Conservation (phyloP, 2,113 vertebrate genomes). For the Pao palembangensis region DNA sequence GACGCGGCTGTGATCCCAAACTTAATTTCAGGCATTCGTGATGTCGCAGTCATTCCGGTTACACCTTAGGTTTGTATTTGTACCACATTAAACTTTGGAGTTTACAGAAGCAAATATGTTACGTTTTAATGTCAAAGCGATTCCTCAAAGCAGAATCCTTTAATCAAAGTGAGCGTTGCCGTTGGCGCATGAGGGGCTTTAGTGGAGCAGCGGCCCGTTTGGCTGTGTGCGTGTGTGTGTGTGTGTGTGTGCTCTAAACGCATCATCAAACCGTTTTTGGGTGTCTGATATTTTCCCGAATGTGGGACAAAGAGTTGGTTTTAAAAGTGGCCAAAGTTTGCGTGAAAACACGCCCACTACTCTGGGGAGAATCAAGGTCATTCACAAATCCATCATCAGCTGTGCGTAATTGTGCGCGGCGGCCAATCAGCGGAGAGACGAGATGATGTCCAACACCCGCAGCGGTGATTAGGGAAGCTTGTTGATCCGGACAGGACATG, state of each 20-base stretch:
- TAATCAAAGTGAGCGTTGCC: slow-evolving; percentile 59
- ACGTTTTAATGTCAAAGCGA: too few relatives aligned
- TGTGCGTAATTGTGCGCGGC: slow-evolving; percentile 64
- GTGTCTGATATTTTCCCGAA: background rate
- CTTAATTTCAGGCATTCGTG: too few relatives aligned
- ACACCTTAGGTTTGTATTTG: too few relatives aligned
- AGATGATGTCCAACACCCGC: slow-evolving; percentile 28
- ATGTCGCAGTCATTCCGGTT: too few relatives aligned
- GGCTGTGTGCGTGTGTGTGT: too few relatives aligned
- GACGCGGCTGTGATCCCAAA: too few relatives aligned
- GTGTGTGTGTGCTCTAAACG: background rate
- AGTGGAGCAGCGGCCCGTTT: too few relatives aligned
- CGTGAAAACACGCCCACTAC: slow-evolving; percentile 46
- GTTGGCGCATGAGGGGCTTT: slow-evolving; percentile 16
- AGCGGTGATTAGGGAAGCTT: slow-evolving; percentile 61
- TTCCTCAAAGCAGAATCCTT: slow-evolving; percentile 44
- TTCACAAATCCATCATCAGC: slow-evolving; percentile 77
- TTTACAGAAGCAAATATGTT: too few relatives aligned
- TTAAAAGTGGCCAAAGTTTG: background rate
- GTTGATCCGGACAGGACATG: slow-evolving; percentile 4
- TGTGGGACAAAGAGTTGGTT: background rate
- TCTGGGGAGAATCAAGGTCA: slow-evolving; percentile 80
- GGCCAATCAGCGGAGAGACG: slow-evolving; percentile 74
- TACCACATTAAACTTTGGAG: too few relatives aligned
- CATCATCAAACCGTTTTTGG: background rate